Conservation (phyloP, 2,113 vertebrate species). For the Hydrolagus affinis region DNA sequence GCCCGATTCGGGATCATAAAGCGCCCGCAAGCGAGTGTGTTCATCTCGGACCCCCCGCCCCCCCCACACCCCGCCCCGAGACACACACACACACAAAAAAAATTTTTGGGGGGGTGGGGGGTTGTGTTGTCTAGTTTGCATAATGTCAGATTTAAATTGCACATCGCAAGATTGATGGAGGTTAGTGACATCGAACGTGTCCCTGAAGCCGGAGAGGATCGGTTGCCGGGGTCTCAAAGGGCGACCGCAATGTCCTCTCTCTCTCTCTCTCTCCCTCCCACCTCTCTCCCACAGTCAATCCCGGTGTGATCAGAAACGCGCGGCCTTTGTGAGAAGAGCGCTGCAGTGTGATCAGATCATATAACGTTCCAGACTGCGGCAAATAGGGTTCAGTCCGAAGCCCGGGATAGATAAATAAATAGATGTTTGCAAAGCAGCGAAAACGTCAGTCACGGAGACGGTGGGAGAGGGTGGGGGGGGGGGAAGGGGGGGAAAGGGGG, state of each 20-base stretch:
- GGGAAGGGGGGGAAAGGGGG: too few species aligned
- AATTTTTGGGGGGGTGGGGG: too few species aligned
- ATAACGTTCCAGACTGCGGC: neutral
- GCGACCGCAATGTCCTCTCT: neutral
- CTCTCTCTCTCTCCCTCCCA: neutral
- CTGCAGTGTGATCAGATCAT: neutral
- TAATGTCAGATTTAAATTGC: too few species aligned
- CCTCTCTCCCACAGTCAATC: too few species aligned
- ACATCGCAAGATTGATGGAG: too few species aligned
- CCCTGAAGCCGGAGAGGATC: neutral
- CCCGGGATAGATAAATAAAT: neutral
- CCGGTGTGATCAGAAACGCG: too few species aligned
- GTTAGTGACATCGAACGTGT: too few species aligned
- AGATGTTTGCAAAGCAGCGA: neutral
- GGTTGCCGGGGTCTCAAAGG: neutral
- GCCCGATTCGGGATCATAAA: neutral
- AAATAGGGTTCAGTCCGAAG: neutral
- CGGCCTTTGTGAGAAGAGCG: neutral
- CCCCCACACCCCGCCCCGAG: too few species aligned
- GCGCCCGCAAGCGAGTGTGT: neutral
- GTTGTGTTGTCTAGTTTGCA: too few species aligned
- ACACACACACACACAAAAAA: too few species aligned
- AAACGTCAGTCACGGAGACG: neutral
- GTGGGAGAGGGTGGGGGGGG: neutral
- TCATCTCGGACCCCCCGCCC: too few species aligned